These are phyloP conservation scores for Chouioia cunea DNA, from an alignment of 2,888 invertebrate species.

Conservation along the genomic window DNA sequence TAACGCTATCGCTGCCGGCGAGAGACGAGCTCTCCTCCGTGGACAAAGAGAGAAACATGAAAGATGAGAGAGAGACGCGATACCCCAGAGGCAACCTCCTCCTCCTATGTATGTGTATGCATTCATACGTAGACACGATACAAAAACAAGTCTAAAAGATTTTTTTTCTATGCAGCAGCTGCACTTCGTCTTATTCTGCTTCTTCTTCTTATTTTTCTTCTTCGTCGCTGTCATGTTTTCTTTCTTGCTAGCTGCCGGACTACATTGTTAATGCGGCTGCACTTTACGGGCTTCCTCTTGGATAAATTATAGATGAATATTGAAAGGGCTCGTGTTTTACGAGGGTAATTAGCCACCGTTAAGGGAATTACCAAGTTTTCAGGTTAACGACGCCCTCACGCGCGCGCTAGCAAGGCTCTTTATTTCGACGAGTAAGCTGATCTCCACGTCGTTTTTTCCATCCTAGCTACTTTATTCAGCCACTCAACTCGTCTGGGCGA, in stretches of 20 bases:
- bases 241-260: no score
- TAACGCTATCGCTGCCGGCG: slow-evolving; percentile 15
- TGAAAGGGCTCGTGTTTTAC: slow-evolving; percentile 22
- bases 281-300: background rate
- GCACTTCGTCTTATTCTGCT: background rate
- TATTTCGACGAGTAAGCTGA: no score
- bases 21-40: background rate
- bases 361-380: slow-evolving; percentile 34
- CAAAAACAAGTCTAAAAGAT: background rate
- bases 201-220: no score
- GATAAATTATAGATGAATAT: slow-evolving; percentile 36
- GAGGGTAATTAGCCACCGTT: slow-evolving; percentile 29
- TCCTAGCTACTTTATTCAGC: background rate
- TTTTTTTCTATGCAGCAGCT: background rate
- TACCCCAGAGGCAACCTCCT: background rate
- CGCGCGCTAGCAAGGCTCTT: background rate
- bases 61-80: background rate
- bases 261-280: no score
- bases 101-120: background rate
- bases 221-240: no score
- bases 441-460: background rate
- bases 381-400: slow-evolving; percentile 27
- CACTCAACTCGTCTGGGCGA: no score
- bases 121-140: background rate
- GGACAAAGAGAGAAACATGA: background rate